Evolutionary conservation across 2,797 vertebrate genomes (phyloP).

Genomic region (Pitangus sulphuratus): DNA sequence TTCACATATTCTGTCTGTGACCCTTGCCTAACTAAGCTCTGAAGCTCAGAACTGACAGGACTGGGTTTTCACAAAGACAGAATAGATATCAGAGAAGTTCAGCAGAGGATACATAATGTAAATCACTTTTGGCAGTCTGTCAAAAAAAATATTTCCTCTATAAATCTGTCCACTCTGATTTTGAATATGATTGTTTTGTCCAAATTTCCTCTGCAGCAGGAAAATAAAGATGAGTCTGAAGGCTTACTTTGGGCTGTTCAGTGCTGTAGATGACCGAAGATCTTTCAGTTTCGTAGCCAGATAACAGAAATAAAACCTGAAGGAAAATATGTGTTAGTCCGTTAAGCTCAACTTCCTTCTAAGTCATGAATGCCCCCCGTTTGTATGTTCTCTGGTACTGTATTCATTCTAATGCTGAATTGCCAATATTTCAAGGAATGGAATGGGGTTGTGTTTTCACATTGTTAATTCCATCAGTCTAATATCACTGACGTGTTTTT

Average conservation of each 20-base stretch:
- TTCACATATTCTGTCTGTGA: not conserved
- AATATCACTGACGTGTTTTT: not conserved
- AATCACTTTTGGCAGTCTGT: not conserved
- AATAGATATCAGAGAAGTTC: not conserved
- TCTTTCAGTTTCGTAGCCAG: not conserved
- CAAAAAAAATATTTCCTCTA: not conserved
- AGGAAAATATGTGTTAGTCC: not conserved
- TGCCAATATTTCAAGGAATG: not conserved
- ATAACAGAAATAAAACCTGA: not conserved
- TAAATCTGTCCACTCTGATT: not conserved
- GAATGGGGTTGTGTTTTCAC: not conserved
- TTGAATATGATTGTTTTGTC: not conserved
- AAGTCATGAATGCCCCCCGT: not conserved
- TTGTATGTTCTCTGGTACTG: not conserved
- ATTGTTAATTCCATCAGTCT: conserved; percentile 5
- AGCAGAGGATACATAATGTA: not conserved
- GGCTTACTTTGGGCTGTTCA: not conserved
- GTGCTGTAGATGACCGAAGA: not conserved
- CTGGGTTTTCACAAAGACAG: not conserved
- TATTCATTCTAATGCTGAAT: not conserved
- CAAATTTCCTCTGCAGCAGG: not conserved
- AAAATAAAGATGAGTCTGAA: not conserved
- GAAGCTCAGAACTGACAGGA: not conserved
- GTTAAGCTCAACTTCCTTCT: not conserved
- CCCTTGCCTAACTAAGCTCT: not conserved